A percentile compares a stretch with the other conserved stretches of the same genome.
phyloP scores from a whole-genome alignment of 1,140 invertebrate genomes.

The Drosophila miranda region DNA sequence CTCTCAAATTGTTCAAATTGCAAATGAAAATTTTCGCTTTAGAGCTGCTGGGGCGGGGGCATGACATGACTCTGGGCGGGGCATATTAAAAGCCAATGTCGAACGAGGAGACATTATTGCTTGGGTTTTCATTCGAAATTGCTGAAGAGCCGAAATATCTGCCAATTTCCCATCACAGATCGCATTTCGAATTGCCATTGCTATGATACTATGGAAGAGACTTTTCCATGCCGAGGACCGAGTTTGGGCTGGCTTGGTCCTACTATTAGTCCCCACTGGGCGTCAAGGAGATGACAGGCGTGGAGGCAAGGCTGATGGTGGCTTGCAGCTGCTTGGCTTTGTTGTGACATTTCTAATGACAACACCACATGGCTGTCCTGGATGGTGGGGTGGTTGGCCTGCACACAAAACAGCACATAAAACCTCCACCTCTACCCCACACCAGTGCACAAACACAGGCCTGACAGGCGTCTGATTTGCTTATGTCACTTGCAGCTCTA shows the following conservation, averaged over 20 bases:
- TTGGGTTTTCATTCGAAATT: slow-evolving; percentile 65
- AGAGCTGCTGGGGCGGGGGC: too few relatives aligned
- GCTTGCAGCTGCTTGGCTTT: slow-evolving; percentile 71
- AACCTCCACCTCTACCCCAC: background rate
- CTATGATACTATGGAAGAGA: too few relatives aligned
- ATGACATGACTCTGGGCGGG: background rate
- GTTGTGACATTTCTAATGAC: slow-evolving; percentile 80
- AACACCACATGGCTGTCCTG: slow-evolving; percentile 36
- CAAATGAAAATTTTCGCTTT: slow-evolving; percentile 38
- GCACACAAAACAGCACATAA: background rate
- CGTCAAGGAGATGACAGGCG: slow-evolving; percentile 29
- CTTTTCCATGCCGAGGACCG: slow-evolving; percentile 25
- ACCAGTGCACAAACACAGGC: slow-evolving; percentile 43
- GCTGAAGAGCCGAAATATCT: slow-evolving; percentile 43
- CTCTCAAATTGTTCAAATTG: slow-evolving; percentile 10
- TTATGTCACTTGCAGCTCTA: slow-evolving; percentile 80
- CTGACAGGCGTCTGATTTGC: slow-evolving; percentile 80
- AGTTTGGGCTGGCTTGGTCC: slow-evolving; percentile 16
- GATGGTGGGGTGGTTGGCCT: slow-evolving; percentile 27
- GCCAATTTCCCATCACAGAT: slow-evolving; percentile 32
- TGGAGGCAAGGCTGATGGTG: slow-evolving; percentile 42
- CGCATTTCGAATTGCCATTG: slow-evolving; percentile 31
- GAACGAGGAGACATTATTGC: too few relatives aligned
- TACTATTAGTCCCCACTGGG: slow-evolving; percentile 30
- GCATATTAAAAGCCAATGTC: slow-evolving; percentile 71